phyloP scores from a whole-genome alignment of 2,888 invertebrate species.

The Caradrina clavipalpis region DNA sequence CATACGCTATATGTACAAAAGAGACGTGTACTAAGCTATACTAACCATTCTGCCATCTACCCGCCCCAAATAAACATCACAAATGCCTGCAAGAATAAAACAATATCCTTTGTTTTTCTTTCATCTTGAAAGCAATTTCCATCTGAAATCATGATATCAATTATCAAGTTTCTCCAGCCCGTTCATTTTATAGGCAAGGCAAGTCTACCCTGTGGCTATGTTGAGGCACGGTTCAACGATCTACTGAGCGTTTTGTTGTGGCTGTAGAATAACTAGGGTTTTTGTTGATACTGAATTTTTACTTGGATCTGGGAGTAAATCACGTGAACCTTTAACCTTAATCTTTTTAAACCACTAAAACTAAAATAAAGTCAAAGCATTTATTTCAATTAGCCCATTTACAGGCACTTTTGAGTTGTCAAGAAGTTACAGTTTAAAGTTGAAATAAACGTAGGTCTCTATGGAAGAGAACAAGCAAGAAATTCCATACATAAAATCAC shows the following conservation, averaged over 20 bases:
- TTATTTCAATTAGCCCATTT: no score
- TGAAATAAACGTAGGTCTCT: no score
- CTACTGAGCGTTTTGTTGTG: constrained; percentile 4
- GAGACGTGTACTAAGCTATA: neutral
- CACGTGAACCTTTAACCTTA: no score
- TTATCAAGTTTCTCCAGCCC: constrained; percentile 31
- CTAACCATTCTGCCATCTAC: neutral
- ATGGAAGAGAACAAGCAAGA: no score
- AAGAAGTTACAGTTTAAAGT: no score
- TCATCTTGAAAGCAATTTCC: constrained; percentile 60
- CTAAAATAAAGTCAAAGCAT: no score
- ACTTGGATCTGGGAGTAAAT: neutral
- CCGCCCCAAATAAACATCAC: constrained; percentile 7
- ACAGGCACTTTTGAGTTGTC: no score
- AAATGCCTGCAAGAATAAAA: constrained; percentile 22
- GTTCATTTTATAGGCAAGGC: constrained; percentile 28
- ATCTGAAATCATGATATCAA: constrained; percentile 32
- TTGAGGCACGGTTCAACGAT: constrained; percentile 4
- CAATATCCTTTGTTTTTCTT: constrained; percentile 43
- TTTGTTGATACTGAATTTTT: neutral
- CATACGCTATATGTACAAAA: neutral
- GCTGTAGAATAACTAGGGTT: neutral
- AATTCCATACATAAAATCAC: no score
- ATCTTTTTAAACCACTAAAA: no score
- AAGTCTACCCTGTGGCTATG: constrained; percentile 14